Percentiles rank a stretch among this genome's conserved stretches.
phyloP scores from a whole-genome alignment of 1,140 invertebrate genomes.

The Mactra quadrangularis region DNA sequence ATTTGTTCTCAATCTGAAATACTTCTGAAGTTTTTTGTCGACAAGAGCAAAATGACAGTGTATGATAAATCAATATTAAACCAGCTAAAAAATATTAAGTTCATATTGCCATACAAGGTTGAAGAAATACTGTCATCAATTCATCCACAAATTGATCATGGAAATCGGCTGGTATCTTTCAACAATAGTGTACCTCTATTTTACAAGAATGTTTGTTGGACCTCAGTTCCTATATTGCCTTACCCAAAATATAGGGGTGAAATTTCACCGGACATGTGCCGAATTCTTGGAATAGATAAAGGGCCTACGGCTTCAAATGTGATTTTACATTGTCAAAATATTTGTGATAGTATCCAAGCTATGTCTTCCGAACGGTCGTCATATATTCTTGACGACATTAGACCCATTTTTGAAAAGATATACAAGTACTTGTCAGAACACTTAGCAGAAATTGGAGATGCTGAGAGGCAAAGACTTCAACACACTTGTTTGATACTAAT shows the following conservation, averaged over 20 bases:
- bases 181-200: not conserved
- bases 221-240: not conserved
- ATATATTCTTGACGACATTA: too few relatives aligned
- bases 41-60: too few relatives aligned
- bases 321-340: constrained; percentile 40
- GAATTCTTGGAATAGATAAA: not conserved
- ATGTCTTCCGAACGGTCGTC: too few relatives aligned
- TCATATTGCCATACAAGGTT: not conserved
- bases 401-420: not conserved
- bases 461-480: not conserved
- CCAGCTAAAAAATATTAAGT: not conserved
- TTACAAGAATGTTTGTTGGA: not conserved
- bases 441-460: not conserved
- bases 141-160: not conserved
- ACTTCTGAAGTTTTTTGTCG: constrained; percentile 3
- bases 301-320: not conserved
- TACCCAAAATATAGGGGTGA: not conserved
- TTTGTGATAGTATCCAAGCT: constrained; percentile 5
- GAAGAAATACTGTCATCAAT: not conserved
- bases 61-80: too few relatives aligned
- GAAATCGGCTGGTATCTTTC: not conserved
- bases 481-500: constrained; percentile 7
- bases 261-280: not conserved
- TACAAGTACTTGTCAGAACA: not conserved
- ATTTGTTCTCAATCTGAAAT: not conserved